These are phyloP conservation scores for Pogoniulus pusillus DNA, from an alignment of 2,797 vertebrate genomes.

Conservation along the genomic window DNA sequence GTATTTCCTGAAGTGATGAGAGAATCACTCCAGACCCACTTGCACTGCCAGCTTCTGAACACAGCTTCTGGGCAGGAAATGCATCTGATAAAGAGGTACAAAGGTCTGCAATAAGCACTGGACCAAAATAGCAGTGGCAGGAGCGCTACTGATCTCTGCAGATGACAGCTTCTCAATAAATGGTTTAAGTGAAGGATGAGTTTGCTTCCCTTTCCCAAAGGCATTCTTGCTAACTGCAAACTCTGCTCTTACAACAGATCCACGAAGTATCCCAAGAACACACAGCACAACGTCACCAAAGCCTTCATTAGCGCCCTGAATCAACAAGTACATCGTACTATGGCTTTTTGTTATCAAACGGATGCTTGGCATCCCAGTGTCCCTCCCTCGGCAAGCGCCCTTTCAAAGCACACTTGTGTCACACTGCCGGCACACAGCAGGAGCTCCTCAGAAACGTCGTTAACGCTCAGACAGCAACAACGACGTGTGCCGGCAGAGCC, in stretches of 20 bases:
- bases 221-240: conserved; percentile 18
- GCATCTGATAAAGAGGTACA: conserved; percentile 35
- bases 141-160: too few relatives aligned
- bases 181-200: neutral
- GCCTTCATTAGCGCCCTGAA: conserved; percentile 60
- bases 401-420: conserved; percentile 29
- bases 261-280: conserved; percentile 10
- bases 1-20: conserved; percentile 21
- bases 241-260: neutral
- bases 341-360: conserved; percentile 45
- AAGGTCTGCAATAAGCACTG: neutral
- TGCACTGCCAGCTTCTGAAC: conserved; percentile 11
- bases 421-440: neutral
- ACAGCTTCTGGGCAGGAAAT: neutral
- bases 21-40: conserved; percentile 21
- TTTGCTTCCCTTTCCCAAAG: conserved; percentile 12
- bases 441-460: neutral
- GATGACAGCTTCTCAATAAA: conserved; percentile 29
- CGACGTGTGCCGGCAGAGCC: neutral
- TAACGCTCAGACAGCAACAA: neutral
- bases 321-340: conserved; percentile 35
- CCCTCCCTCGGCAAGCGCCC: conserved; percentile 29
- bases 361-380: neutral
- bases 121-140: conserved; percentile 32
- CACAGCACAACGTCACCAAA: conserved; percentile 28